Percentiles rank a stretch among this genome's conserved stretches.
Conservation (phyloP, 2,888 invertebrate species). For the Cephus sareptanus region DNA sequence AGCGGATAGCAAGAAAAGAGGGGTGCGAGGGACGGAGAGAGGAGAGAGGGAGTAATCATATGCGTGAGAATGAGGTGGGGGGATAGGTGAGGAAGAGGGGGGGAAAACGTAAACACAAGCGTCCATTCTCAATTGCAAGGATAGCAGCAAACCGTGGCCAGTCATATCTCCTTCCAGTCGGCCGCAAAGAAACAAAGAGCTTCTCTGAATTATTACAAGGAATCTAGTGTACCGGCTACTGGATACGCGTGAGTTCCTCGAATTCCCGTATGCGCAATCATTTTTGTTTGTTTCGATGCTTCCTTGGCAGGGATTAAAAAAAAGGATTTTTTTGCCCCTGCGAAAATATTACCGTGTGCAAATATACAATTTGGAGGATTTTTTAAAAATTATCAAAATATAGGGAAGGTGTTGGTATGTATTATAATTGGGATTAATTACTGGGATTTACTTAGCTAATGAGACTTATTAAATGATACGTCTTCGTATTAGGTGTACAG, state of each 20-base stretch:
- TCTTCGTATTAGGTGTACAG: not conserved
- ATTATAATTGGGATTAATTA: not conserved
- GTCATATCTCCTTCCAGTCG: not conserved
- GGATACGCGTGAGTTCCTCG: not conserved
- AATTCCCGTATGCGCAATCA: not conserved
- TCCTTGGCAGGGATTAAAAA: not conserved
- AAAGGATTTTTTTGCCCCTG: not conserved
- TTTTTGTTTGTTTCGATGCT: not conserved
- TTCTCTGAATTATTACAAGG: not conserved
- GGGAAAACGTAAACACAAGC: not conserved
- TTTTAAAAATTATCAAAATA: not conserved
- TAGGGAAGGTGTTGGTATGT: not conserved
- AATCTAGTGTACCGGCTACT: not conserved
- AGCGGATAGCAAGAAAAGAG: not conserved
- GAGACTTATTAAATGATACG: not conserved
- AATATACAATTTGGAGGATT: not conserved
- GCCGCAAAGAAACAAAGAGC: not conserved
- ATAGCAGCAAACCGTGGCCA: not conserved
- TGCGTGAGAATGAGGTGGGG: not conserved
- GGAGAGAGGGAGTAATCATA: not conserved
- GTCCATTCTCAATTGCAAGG: not conserved
- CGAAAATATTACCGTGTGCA: not conserved
- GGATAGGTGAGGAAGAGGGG: not conserved
- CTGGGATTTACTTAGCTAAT: not conserved
- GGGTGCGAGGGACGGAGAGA: not conserved